These are phyloP conservation scores for Seriola quinqueradiata DNA, from an alignment of 2,113 vertebrate genomes.

Conservation along the genomic window DNA sequence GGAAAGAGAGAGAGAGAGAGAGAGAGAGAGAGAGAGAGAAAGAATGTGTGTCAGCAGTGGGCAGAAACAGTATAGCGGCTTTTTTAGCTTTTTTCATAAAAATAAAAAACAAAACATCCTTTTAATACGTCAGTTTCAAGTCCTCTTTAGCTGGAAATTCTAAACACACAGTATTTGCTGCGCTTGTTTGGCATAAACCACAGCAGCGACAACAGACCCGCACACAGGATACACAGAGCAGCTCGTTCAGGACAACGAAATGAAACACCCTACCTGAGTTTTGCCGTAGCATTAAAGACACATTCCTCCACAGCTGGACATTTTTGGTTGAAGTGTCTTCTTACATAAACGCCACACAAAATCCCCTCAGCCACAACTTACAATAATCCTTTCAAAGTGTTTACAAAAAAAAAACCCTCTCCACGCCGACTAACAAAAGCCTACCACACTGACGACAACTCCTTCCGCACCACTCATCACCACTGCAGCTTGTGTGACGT, in stretches of 20 bases:
- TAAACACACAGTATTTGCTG: background rate
- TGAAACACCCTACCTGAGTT: slow-evolving; percentile 56
- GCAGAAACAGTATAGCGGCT: slow-evolving; percentile 41
- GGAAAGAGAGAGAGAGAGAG: background rate
- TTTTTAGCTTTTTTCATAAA: slow-evolving; percentile 1
- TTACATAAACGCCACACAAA: slow-evolving; percentile 33
- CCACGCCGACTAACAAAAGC: slow-evolving; percentile 14
- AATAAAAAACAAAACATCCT: background rate
- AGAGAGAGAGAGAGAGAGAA: background rate
- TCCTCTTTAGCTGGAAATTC: slow-evolving; percentile 3
- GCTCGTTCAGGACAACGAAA: slow-evolving; percentile 12
- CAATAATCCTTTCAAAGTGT: slow-evolving; percentile 23
- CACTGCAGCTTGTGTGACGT: slow-evolving; percentile 58
- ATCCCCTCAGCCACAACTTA: slow-evolving; percentile 5
- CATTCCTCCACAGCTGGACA: slow-evolving; percentile 46
- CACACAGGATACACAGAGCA: slow-evolving; percentile 21
- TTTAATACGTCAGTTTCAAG: background rate
- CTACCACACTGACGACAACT: slow-evolving; percentile 43
- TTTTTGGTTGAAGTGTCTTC: slow-evolving; percentile 4
- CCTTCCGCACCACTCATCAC: slow-evolving; percentile 68
- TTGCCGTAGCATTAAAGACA: slow-evolving; percentile 34
- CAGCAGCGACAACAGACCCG: background rate
- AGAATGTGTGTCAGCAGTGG: slow-evolving; percentile 55
- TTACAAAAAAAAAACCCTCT: slow-evolving; percentile 27
- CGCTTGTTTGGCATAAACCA: slow-evolving; percentile 24